phyloP scores from a whole-genome alignment of 2,888 invertebrate species.

The Synergus laeviventris region DNA sequence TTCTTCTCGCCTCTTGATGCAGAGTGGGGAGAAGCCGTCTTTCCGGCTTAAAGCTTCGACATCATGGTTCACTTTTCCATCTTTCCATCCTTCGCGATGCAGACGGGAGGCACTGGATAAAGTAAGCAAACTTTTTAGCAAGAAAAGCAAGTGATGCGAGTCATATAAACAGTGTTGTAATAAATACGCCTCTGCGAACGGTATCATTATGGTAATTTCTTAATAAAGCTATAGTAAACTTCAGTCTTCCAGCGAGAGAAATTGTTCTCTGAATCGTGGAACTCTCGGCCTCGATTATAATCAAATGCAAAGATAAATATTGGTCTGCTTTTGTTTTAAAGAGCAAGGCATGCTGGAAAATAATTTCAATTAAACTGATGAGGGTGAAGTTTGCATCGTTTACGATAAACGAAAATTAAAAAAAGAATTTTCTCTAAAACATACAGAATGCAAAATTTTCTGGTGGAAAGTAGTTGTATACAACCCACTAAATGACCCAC shows the following conservation, averaged over 20 bases:
- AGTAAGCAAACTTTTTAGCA: conserved; percentile 34
- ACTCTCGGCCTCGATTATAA: conserved; percentile 14
- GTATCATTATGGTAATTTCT: conserved; percentile 72
- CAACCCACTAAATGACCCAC: no score
- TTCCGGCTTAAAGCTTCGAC: conserved; percentile 1
- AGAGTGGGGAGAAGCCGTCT: background rate
- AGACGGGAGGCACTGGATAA: conserved; percentile 21
- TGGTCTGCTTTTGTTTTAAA: background rate
- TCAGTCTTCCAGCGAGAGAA: conserved; percentile 18
- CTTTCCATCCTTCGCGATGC: conserved; percentile 2
- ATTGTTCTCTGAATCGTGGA: conserved; percentile 14
- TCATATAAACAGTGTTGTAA: conserved; percentile 68
- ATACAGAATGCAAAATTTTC: no score
- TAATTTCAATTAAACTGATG: background rate
- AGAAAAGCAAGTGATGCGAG: conserved; percentile 50
- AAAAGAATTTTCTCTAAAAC: no score
- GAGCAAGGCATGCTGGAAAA: background rate
- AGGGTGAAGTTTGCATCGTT: no score
- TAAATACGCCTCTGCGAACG: conserved; percentile 64
- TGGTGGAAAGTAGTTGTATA: no score
- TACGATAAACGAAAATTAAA: no score
- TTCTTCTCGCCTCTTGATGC: background rate
- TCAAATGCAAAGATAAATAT: conserved; percentile 27
- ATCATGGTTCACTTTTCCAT: conserved; percentile 12
- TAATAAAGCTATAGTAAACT: conserved; percentile 61